Base-by-base conservation (phyloP, 1,140 invertebrate genomes). In the Hypothenemus hampei region DNA sequence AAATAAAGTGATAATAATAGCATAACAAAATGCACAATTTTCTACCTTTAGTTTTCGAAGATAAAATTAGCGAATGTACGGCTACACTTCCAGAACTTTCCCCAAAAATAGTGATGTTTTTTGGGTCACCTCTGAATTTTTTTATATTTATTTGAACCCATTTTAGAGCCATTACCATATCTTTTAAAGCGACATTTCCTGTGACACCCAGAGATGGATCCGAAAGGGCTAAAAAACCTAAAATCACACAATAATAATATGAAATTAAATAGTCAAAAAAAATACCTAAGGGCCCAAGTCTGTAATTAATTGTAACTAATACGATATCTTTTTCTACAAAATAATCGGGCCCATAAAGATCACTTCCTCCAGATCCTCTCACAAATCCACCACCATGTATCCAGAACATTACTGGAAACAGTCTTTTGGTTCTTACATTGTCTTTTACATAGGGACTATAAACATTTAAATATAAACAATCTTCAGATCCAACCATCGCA, bases 381-480 rank as follows among this genome's bases (percentile, higher is more conserved):
- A 11, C 33, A 43, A 56, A 60, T 10, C 15, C 58, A 18, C 58
- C 58, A 16, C 58, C 58, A 45, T 60, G 58, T 21, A 60, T 51
- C 39, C 46, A 60, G 4, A 60, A 46, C 58, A 60, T 60, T 3
- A 60, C 58, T 4, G 58, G 58, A 1, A 50, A 13, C 1, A 3
- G 85, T 73, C 74, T 84, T 78, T 0, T 83, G 79, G 18, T 31
- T 7, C 19, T 10, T 10, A 46, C 15, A 22, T 43, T 5, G 21
- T 22, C 20, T 23, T 21, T 13, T 46, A 75, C 73, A 49, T 71
- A 65, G 48, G 83, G 81, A 11, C 85, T 83, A 65, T 86, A 89
- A 1, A 93, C 80, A 67, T 92, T 93, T 13, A 95, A 72, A 65
- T 85, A 85, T 3, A 94, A 77, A 64, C 91, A 93, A 31, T 94